Percentiles rank a stretch among this genome's conserved stretches.
phyloP scores from a whole-genome alignment of 2,888 invertebrate genomes.

The Machimus rusticus region DNA sequence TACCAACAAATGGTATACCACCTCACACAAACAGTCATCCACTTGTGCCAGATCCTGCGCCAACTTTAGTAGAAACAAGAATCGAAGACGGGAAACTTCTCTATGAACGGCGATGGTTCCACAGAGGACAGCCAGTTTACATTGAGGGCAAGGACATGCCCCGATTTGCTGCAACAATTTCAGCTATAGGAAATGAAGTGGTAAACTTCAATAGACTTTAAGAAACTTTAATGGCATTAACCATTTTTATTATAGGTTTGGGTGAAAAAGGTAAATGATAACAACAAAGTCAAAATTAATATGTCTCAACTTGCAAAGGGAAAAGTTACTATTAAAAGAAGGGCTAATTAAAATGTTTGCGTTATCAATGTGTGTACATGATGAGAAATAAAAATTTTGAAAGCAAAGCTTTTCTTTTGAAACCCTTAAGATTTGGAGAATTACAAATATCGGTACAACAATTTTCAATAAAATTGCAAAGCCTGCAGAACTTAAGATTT shows the following conservation, averaged over 20 bases:
- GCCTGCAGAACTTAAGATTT: no score
- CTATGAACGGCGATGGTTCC: constrained; percentile 95
- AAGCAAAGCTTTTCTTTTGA: not conserved
- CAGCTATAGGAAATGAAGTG: constrained; percentile 89
- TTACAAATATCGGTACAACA: no score
- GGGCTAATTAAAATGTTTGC: constrained; percentile 71
- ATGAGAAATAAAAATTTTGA: not conserved
- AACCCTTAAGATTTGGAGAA: no score
- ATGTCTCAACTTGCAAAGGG: constrained; percentile 85
- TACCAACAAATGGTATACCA: constrained; percentile 62
- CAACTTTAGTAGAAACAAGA: constrained; percentile 75
- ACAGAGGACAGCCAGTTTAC: constrained; percentile 91
- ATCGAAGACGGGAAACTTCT: constrained; percentile 94
- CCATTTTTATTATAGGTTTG: constrained; percentile 74
- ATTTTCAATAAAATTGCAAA: not conserved
- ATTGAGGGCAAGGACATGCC: constrained; percentile 87
- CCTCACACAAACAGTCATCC: constrained; percentile 54
- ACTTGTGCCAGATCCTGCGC: constrained; percentile 58
- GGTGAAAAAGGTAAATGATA: constrained; percentile 83
- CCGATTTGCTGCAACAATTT: constrained; percentile 88
- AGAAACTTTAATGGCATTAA: constrained; percentile 46
- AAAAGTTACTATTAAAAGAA: constrained; percentile 85
- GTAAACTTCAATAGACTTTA: constrained; percentile 64
- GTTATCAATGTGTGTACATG: not conserved
- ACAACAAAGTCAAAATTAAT: constrained; percentile 83